Evolutionary conservation across 2,888 invertebrate species (phyloP), one percentile per base, ranked within the genome.

Genomic region (Epirrhoe alternata): DNA sequence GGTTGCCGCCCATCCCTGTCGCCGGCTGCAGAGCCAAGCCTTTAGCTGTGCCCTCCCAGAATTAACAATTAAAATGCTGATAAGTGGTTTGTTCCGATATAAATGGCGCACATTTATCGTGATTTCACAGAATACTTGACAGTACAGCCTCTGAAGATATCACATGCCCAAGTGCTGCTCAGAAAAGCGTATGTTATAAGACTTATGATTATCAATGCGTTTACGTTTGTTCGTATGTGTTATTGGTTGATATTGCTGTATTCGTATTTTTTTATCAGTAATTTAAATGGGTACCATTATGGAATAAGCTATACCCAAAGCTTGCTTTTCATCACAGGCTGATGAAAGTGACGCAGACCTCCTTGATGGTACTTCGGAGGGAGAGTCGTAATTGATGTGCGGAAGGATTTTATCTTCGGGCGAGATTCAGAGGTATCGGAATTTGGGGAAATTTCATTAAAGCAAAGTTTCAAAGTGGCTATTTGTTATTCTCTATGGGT

Each of bases 51-150:
- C 16, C 16, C 53, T 63, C 61, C 64, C 65, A 68, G 81, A 82
- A 80, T 78, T 72, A 79, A 75, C 83, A 82, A 83, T 82, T 79
- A 82, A 75, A 75, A 60, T 60, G 55, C 66, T 68, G 69, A 66
- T 68, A 74, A 77, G 73, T 61, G 51, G 75, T 74, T 71, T 76
- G 72, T 68, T 71, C 63, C 49, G 59, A 71, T 75, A 75, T 72
- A 78, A 80, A 83, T 81, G 70, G 70, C 47, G 42, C 52, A 33
- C 75, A 80, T 80, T 77, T 73, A 78, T 81, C 75, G 73, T 61
- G 52, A 63, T 70, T 70, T 14, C n/a, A 35, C 47, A 49, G 53
- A 53, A 52, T n/a, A 47, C 1, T 24, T 6, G 16, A 10, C 16
- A 55, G 62, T 55, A 7, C 16, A 10, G 4, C 8, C 12, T 52